Conservation (phyloP, 2,797 vertebrate genomes). For the Fundulus diaphanus region DNA sequence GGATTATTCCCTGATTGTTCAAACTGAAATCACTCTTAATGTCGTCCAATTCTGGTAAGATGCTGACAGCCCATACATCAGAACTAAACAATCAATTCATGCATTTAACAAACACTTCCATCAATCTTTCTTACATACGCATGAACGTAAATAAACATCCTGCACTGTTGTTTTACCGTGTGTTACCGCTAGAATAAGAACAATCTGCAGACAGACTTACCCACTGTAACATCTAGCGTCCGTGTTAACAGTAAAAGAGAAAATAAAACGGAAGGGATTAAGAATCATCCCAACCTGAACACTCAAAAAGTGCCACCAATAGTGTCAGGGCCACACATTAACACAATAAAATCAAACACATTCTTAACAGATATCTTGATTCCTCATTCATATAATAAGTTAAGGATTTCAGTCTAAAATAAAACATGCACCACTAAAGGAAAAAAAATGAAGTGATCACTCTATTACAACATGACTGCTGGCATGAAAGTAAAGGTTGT, state of each 20-base stretch:
- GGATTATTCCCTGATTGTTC: background rate
- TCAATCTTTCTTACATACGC: background rate
- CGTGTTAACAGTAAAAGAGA: conserved; percentile 45
- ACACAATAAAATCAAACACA: conserved; percentile 40
- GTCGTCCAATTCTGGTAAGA: too few species aligned
- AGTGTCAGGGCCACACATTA: conserved; percentile 24
- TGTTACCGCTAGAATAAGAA: background rate
- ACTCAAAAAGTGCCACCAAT: background rate
- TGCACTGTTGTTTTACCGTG: background rate
- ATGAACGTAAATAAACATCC: background rate
- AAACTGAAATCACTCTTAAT: too few species aligned
- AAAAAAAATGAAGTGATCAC: conserved; percentile 32
- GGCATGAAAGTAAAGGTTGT: conserved; percentile 47
- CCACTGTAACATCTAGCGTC: conserved; percentile 71
- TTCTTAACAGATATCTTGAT: conserved; percentile 36
- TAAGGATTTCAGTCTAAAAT: conserved; percentile 38
- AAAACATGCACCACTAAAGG: conserved; percentile 25
- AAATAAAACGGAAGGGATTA: conserved; percentile 16
- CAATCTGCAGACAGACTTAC: conserved; percentile 64
- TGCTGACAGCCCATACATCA: too few species aligned
- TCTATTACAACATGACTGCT: conserved; percentile 54
- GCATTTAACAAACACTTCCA: too few species aligned
- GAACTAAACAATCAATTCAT: too few species aligned
- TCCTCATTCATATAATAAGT: conserved; percentile 38
- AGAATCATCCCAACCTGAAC: background rate